Conservation (phyloP, 2,797 vertebrate species). For the Siniperca scherzeri region DNA sequence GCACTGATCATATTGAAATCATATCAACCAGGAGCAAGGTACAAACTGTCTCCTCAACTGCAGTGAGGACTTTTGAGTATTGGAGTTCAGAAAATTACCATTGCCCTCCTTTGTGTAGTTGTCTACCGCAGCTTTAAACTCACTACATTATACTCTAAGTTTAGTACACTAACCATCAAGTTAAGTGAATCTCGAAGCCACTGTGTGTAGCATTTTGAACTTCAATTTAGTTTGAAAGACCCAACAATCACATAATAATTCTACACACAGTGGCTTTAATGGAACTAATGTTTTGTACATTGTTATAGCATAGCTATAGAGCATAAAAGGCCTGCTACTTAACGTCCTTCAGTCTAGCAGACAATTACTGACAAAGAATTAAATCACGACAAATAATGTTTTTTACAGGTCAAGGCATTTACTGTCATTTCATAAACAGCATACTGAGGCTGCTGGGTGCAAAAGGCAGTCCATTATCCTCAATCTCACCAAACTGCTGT, state of each 20-base stretch:
- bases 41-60: neutral
- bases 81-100: neutral
- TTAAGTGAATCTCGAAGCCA: constrained; percentile 1
- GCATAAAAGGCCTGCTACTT: constrained; percentile 31
- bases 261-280: constrained; percentile 1
- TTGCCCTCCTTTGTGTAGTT: constrained; percentile 9
- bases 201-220: neutral
- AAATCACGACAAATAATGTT: constrained; percentile 13
- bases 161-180: neutral
- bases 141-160: neutral
- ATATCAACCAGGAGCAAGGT: neutral
- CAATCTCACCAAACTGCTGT: constrained; percentile 33
- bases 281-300: constrained; percentile 6
- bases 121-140: neutral
- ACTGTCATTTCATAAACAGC: constrained; percentile 36
- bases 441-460: constrained; percentile 9
- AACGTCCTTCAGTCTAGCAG: constrained; percentile 28
- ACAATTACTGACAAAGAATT: constrained; percentile 43
- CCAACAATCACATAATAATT: constrained; percentile 17
- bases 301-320: too few species aligned
- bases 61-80: neutral
- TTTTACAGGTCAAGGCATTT: constrained; percentile 46
- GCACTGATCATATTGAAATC: neutral
- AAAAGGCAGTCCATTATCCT: constrained; percentile 45
- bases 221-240: constrained; percentile 22